These are phyloP conservation scores for Muscidifurax raptorellus DNA, from an alignment of 1,140 invertebrate genomes.

Conservation along the genomic window DNA sequence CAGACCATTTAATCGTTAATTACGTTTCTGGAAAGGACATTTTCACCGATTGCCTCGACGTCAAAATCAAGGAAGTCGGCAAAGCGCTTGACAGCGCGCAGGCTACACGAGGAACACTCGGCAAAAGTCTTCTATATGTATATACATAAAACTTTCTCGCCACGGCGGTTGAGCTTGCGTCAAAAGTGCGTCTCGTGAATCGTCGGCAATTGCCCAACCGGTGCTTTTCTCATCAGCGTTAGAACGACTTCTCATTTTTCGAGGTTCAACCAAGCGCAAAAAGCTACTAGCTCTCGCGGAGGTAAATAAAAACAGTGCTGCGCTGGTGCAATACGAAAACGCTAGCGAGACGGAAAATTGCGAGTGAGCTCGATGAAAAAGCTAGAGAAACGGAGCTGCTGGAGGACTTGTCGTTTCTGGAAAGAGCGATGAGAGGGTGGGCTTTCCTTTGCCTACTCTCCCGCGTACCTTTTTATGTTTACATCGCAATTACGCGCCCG, in stretches of 20 bases:
- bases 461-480: neutral
- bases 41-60: constrained; percentile 14
- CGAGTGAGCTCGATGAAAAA: neutral
- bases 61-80: neutral
- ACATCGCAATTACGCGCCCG: constrained; percentile 18
- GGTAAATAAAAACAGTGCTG: constrained; percentile 5
- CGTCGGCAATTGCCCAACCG: neutral
- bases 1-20: constrained; percentile 36
- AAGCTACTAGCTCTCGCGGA: neutral
- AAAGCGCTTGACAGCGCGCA: neutral
- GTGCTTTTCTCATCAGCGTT: constrained; percentile 9
- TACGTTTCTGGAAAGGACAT: constrained; percentile 29
- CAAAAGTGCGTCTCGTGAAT: neutral
- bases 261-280: neutral
- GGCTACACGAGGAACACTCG: too few species aligned
- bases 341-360: constrained; percentile 31
- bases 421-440: neutral
- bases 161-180: neutral
- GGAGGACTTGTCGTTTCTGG: neutral
- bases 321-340: neutral
- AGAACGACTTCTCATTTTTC: constrained; percentile 9
- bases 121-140: neutral
- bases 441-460: neutral
- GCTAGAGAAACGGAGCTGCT: neutral
- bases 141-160: neutral